Conservation (phyloP, 2,888 invertebrate genomes). For the Scaptomyza polygonia region DNA sequence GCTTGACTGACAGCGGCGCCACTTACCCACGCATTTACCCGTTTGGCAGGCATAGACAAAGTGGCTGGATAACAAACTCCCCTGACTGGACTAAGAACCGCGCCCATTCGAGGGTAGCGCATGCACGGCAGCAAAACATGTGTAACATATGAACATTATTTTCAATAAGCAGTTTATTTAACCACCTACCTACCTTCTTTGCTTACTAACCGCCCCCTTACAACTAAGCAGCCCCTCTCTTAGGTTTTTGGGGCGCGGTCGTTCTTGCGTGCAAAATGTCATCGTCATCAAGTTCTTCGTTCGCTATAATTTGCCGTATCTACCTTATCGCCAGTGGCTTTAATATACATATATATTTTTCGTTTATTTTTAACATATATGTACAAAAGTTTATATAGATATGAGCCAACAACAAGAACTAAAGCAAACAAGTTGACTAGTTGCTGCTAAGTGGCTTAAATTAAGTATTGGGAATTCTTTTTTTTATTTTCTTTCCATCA, state of each 20-base stretch:
- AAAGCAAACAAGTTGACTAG: constrained; percentile 10
- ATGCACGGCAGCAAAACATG: constrained; percentile 37
- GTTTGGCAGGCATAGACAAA: constrained; percentile 47
- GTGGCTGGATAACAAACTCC: constrained; percentile 42
- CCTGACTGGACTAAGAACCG: constrained; percentile 31
- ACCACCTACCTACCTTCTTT: constrained; percentile 4
- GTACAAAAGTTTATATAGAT: constrained; percentile 27
- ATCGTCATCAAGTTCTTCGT: constrained; percentile 48
- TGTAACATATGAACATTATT: constrained; percentile 25
- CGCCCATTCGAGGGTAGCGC: constrained; percentile 45
- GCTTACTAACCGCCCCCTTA: not conserved
- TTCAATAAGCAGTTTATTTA: constrained; percentile 43
- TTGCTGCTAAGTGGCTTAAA: constrained; percentile 15
- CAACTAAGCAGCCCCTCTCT: not conserved
- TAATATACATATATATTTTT: not conserved
- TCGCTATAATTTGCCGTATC: constrained; percentile 35
- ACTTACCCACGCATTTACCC: constrained; percentile 52
- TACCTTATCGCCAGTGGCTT: constrained; percentile 19
- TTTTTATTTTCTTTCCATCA: too few relatives aligned
- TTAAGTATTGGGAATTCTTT: not conserved
- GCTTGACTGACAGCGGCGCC: constrained; percentile 51
- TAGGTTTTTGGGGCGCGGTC: constrained; percentile 42
- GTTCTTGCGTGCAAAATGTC: constrained; percentile 42
- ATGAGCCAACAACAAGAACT: constrained; percentile 18
- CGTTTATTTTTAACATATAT: not conserved